Percentiles rank a stretch among this genome's conserved stretches.
phyloP scores from a whole-genome alignment of 2,113 vertebrate species.

The Mesoclemmys tuberculata region DNA sequence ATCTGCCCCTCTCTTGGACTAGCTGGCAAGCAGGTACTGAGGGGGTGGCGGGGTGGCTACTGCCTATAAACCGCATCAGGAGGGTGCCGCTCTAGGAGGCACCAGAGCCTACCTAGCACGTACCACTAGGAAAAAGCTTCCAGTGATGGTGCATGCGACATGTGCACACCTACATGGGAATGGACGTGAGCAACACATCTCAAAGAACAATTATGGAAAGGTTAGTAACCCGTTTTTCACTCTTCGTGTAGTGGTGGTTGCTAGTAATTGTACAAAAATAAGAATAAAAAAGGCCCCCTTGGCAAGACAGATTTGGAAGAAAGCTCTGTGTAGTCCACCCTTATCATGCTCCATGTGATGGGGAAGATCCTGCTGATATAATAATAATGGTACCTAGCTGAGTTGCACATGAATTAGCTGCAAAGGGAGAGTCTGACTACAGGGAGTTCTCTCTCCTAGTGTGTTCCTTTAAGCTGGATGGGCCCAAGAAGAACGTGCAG shows the following conservation, averaged over 20 bases:
- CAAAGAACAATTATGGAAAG: too few species aligned
- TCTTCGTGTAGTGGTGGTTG: not conserved
- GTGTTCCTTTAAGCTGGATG: not conserved
- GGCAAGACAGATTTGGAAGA: not conserved
- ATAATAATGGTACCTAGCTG: not conserved
- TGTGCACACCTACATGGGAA: too few species aligned
- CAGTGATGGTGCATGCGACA: too few species aligned
- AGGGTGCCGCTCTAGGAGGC: too few species aligned
- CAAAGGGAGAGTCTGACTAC: accelerated
- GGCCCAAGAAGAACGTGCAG: not conserved
- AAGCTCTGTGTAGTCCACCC: not conserved
- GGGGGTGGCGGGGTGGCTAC: too few species aligned
- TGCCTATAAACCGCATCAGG: too few species aligned
- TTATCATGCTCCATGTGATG: not conserved
- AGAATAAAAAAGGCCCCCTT: not conserved
- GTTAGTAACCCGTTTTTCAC: too few species aligned
- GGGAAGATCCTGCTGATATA: not conserved
- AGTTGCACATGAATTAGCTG: not conserved
- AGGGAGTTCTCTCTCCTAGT: not conserved
- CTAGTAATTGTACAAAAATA: not conserved
- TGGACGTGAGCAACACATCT: too few species aligned
- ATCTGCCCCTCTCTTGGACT: too few species aligned
- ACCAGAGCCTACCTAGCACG: too few species aligned
- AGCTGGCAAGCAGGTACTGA: too few species aligned
- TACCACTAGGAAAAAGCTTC: too few species aligned